These are phyloP conservation scores for Diphyllodes magnificus DNA, from an alignment of 2,113 vertebrate species.

Conservation along the genomic window DNA sequence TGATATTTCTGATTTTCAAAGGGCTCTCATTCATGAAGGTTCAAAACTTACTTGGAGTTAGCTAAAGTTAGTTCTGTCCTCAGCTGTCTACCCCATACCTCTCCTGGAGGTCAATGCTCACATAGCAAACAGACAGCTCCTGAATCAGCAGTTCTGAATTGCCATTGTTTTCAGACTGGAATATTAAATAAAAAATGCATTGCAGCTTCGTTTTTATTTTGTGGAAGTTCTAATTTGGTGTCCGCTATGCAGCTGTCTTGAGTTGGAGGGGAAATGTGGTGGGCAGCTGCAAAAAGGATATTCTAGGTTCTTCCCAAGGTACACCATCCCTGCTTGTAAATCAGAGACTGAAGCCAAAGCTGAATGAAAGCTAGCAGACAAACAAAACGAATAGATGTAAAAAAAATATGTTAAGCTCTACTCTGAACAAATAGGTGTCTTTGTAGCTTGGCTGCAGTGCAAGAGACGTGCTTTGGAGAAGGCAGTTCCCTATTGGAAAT, in stretches of 20 bases:
- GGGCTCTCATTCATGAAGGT: neutral
- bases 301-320: neutral
- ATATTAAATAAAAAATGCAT: neutral
- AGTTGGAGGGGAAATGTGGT: neutral
- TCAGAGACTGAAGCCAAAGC: neutral
- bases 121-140: neutral
- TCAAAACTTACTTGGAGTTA: neutral
- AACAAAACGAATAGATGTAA: neutral
- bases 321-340: neutral
- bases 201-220: neutral
- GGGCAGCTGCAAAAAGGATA: neutral
- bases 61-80: neutral
- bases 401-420: neutral
- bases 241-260: neutral
- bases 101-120: neutral
- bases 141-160: neutral
- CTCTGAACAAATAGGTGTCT: neutral
- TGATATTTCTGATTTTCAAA: neutral
- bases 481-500: neutral
- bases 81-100: neutral
- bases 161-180: neutral
- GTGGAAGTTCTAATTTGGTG: neutral
- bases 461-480: neutral
- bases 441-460: neutral
- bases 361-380: neutral